Conservation (phyloP, 2,113 vertebrate genomes). For the Takifugu bimaculatus region DNA sequence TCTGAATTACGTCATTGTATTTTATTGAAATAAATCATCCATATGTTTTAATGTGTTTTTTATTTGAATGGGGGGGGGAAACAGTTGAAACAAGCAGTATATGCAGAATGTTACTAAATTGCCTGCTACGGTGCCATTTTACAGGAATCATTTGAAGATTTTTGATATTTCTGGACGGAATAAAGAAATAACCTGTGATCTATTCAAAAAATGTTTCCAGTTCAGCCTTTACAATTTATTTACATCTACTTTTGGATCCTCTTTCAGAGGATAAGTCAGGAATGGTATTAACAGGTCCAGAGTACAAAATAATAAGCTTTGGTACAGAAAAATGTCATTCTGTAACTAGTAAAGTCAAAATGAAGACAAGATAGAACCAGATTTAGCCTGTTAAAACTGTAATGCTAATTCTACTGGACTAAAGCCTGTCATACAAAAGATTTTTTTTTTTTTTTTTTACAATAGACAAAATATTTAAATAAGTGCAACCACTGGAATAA, state of each 20-base stretch:
- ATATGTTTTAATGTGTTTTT: conserved; percentile 64
- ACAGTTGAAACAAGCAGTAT: conserved; percentile 10
- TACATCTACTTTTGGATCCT: conserved; percentile 18
- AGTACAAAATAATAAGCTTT: conserved; percentile 38
- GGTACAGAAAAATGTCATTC: conserved; percentile 34
- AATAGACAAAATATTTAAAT: conserved; percentile 55
- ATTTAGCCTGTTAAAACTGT: conserved; percentile 29
- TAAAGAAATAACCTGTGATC: neutral
- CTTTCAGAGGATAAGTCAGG: conserved; percentile 20
- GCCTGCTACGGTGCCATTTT: conserved; percentile 24
- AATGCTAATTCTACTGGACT: conserved; percentile 39
- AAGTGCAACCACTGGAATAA: conserved; percentile 63
- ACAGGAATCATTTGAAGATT: conserved; percentile 9
- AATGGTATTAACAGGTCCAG: conserved; percentile 16
- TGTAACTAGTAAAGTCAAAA: conserved; percentile 35
- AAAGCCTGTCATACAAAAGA: conserved; percentile 50
- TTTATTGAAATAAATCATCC: conserved; percentile 77
- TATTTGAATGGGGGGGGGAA: conserved; percentile 51
- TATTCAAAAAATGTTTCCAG: neutral
- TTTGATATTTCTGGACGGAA: conserved; percentile 3
- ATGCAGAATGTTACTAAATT: conserved; percentile 36
- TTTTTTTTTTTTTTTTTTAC: conserved; percentile 17
- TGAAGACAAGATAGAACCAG: conserved; percentile 27
- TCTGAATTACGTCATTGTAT: conserved; percentile 73
- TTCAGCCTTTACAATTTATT: conserved; percentile 2